Evolutionary conservation across 2,113 vertebrate species (phyloP), one percentile per base, ranked within the genome.

Genomic region (Rhinichthys klamathensis): DNA sequence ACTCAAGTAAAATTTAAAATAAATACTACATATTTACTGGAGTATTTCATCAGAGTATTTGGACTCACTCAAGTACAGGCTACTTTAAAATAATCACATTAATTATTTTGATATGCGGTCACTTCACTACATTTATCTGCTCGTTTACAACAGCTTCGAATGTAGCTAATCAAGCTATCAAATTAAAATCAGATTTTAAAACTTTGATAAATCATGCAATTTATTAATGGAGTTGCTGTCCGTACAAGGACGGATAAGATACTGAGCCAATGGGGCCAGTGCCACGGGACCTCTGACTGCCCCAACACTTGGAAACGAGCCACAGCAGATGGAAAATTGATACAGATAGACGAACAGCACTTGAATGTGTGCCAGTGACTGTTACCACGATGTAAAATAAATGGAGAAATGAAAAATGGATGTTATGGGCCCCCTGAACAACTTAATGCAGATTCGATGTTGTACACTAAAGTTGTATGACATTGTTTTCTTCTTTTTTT

Each of bases 261-360:
- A 15, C 41, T 74, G 72, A 6, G 72, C 72, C 72, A 74, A 4
- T 74, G 41, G 72, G 72, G 72, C 72, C 70, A 46, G 23, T 74
- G 70, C 70, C 72, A 74, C 6, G 12, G 41, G 69, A 41, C 69
- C 69, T 41, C 69, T 41, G 41, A 74, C 72, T 74, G 72, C 41
- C 70, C 72, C 3, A 46, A 74, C n/a, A 74, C 38, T 27, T 74
- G 72, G 72, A 74, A 74, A 49, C n/a, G 46, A 49, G 72, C 72
- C 72, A 74, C n/a, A 74, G 60, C 72, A 74, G n/a, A 74, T 74
- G 72, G 72, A 74, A 49, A 74, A 74, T 74, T 74, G 72, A 74
- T 74, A 74, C 12, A 46, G 38, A 49, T 7, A 74, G 72, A 49
- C 6, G 3, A 74, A 74, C 41, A 49, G 6, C n/a, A 27, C 41